Conservation (phyloP, 1,140 invertebrate genomes). For the Aphelenchoides fujianensis region DNA sequence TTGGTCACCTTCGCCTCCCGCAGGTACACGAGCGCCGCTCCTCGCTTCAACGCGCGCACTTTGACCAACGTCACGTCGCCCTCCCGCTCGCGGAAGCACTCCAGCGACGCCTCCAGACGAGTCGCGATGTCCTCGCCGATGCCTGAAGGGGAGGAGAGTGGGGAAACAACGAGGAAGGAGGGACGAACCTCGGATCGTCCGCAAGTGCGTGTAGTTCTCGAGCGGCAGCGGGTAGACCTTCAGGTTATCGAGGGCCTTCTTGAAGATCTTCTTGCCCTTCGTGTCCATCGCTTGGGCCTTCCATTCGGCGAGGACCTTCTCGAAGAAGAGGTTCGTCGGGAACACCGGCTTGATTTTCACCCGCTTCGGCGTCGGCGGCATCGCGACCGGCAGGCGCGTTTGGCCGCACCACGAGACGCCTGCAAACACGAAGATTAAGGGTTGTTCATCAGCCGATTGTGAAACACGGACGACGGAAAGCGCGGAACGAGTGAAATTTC, state of each 20-base stretch:
- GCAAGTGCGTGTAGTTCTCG: constrained; percentile 44
- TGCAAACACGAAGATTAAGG: too few species aligned
- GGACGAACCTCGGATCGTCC: constrained; percentile 43
- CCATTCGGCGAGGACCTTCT: constrained; percentile 46
- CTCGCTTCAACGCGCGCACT: constrained; percentile 38
- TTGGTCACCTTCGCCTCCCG: constrained; percentile 35
- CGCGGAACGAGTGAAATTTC: too few species aligned
- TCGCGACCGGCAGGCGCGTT: too few species aligned
- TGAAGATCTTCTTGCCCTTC: constrained; percentile 33
- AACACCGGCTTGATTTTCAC: constrained; percentile 41
- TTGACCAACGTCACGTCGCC: constrained; percentile 24
- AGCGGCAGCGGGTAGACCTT: constrained; percentile 43
- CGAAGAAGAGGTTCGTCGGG: constrained; percentile 50
- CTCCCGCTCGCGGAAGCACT: constrained; percentile 26
- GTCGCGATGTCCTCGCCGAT: constrained; percentile 58
- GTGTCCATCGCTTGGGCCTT: constrained; percentile 45
- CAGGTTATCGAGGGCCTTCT: constrained; percentile 45
- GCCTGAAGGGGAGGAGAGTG: constrained; percentile 30
- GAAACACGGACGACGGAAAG: too few species aligned
- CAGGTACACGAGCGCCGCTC: constrained; percentile 44
- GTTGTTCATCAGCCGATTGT: too few species aligned
- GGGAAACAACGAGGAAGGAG: background rate
- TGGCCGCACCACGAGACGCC: too few species aligned
- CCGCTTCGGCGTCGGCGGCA: constrained; percentile 29
- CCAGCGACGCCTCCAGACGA: constrained; percentile 46